These are phyloP conservation scores for Enteromius viviparus DNA, from an alignment of 2,797 vertebrate genomes.

Conservation along the genomic window DNA sequence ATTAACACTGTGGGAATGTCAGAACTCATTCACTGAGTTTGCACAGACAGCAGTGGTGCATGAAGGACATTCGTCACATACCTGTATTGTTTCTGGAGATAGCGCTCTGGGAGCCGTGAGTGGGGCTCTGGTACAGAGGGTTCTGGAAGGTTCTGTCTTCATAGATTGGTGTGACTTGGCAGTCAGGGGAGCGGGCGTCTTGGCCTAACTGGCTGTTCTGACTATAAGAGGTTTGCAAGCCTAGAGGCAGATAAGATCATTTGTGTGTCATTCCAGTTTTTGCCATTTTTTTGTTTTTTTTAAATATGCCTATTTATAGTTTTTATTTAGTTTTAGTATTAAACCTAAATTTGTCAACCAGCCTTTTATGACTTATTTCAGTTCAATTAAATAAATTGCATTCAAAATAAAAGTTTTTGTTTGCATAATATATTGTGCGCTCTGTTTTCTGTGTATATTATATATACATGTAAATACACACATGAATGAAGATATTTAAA, in stretches of 20 bases:
- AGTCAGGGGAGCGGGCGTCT: slow-evolving; percentile 89
- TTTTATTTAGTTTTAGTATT: neutral
- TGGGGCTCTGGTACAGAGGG: slow-evolving; percentile 90
- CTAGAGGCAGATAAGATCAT: slow-evolving; percentile 66
- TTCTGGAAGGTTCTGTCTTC: slow-evolving; percentile 94
- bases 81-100: slow-evolving; percentile 84
- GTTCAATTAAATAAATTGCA: neutral
- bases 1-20: slow-evolving; percentile 14
- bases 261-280: neutral
- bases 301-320: neutral
- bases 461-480: neutral
- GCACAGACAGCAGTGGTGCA: neutral
- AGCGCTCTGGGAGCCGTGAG: slow-evolving; percentile 81
- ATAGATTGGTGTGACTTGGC: slow-evolving; percentile 93
- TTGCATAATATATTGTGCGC: neutral
- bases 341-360: neutral
- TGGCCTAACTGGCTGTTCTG: slow-evolving; percentile 90
- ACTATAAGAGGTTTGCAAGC: slow-evolving; percentile 92
- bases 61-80: slow-evolving; percentile 53
- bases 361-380: neutral
- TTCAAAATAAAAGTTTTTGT: neutral
- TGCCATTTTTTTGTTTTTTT: neutral
- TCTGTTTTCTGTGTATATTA: neutral
- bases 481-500: no score
- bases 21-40: slow-evolving; percentile 9